phyloP scores from a whole-genome alignment of 2,888 invertebrate genomes.

The Drosophila recens region DNA sequence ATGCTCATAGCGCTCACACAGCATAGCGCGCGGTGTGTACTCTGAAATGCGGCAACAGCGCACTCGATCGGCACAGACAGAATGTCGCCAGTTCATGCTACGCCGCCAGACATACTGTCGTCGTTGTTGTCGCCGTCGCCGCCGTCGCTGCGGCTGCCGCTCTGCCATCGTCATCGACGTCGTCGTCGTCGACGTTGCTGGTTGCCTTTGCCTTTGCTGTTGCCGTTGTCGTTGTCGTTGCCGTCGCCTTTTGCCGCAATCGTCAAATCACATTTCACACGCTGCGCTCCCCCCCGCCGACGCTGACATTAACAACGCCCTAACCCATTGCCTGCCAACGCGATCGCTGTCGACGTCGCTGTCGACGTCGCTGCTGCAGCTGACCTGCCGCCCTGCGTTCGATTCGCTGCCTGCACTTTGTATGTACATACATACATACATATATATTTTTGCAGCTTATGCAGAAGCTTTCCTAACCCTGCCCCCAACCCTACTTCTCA shows the following conservation, averaged over 20 bases:
- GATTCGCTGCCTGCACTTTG: slow-evolving; percentile 36
- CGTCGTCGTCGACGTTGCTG: slow-evolving; percentile 40
- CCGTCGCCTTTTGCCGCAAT: slow-evolving; percentile 42
- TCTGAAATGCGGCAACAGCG: slow-evolving; percentile 88
- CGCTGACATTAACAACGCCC: slow-evolving; percentile 33
- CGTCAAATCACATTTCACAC: slow-evolving; percentile 66
- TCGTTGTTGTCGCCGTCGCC: slow-evolving; percentile 60
- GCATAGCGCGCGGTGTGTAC: slow-evolving; percentile 45
- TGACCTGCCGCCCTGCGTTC: slow-evolving; percentile 37
- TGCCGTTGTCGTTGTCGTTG: slow-evolving; percentile 28
- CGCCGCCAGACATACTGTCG: slow-evolving; percentile 91
- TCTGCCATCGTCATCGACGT: slow-evolving; percentile 1
- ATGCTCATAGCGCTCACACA: slow-evolving; percentile 46
- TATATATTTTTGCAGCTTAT: slow-evolving; percentile 36
- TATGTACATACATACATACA: slow-evolving; percentile 10
- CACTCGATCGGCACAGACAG: slow-evolving; percentile 93
- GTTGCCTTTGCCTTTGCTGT: slow-evolving; percentile 25
- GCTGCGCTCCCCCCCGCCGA: slow-evolving; percentile 29
- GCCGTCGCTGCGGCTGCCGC: slow-evolving; percentile 15
- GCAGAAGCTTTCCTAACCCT: slow-evolving; percentile 26
- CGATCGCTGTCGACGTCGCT: slow-evolving; percentile 26
- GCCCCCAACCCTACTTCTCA: not conserved
- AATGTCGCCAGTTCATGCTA: slow-evolving; percentile 95
- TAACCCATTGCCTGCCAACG: slow-evolving; percentile 37
- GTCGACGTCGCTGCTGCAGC: slow-evolving; percentile 25